phyloP scores from a whole-genome alignment of 2,113 vertebrate genomes.

The Sterrhoptilus dennistouni region DNA sequence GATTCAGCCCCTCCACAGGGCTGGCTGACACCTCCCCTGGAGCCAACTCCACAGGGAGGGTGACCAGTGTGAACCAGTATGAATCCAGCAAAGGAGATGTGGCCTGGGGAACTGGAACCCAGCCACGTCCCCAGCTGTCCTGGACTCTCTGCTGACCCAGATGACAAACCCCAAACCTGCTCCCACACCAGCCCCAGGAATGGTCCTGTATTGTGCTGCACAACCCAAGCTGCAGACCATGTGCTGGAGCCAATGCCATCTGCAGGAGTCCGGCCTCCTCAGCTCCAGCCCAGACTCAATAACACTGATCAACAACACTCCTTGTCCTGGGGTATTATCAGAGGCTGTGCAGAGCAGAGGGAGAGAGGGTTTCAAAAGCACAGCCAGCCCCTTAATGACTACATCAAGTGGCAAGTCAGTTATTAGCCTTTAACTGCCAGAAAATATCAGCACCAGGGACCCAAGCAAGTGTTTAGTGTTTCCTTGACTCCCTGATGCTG shows the following conservation, averaged over 20 bases:
- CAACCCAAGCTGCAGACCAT: fast-evolving
- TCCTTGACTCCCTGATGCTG: fast-evolving
- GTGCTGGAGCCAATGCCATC: fast-evolving
- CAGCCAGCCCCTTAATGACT: conserved; percentile 8
- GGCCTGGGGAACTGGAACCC: not conserved
- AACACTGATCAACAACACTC: not conserved
- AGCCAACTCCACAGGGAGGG: not conserved
- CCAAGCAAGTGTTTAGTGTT: not conserved
- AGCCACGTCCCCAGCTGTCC: fast-evolving
- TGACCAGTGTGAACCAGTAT: not conserved
- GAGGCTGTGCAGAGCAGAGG: not conserved
- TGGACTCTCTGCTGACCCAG: not conserved
- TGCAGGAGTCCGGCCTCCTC: fast-evolving
- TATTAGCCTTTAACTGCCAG: conserved; percentile 23
- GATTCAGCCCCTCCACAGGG: not conserved
- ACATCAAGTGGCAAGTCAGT: not conserved
- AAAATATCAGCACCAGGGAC: conserved; percentile 14
- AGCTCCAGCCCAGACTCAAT: not conserved
- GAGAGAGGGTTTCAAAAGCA: conserved; percentile 6
- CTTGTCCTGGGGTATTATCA: not conserved
- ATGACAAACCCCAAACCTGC: not conserved
- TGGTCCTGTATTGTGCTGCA: not conserved
- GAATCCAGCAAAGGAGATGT: not conserved
- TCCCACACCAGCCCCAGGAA: not conserved
- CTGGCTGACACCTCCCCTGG: conserved; percentile 5